Percentiles rank a stretch among this genome's conserved stretches.
phyloP scores from a whole-genome alignment of 2,888 invertebrate species.

The Amphipoea oculea region DNA sequence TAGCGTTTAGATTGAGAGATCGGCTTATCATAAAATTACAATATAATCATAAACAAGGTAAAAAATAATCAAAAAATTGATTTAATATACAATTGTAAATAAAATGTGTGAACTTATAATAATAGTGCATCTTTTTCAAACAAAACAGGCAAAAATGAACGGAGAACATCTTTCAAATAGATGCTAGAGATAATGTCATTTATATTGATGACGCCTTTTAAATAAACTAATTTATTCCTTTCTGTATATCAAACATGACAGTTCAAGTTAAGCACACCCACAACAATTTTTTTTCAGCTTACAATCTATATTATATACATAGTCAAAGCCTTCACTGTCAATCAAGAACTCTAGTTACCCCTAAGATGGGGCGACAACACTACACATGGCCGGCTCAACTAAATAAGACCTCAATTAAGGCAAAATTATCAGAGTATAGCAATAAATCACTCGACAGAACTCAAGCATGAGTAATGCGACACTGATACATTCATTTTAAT shows the following conservation, averaged over 20 bases:
- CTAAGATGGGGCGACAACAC: conserved; percentile 56
- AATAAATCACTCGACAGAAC: conserved; percentile 55
- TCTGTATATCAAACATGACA: conserved; percentile 23
- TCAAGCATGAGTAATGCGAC: conserved; percentile 48
- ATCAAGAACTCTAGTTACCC: conserved; percentile 54
- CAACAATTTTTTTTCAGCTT: conserved; percentile 17
- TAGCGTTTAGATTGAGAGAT: background rate
- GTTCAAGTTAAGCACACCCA: conserved; percentile 31
- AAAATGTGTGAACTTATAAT: background rate
- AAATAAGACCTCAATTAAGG: conserved; percentile 56
- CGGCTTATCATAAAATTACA: conserved; percentile 15
- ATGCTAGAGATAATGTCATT: background rate
- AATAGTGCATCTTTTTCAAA: background rate
- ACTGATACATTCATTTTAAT: conserved; percentile 56
- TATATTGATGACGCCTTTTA: background rate
- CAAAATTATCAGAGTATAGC: conserved; percentile 38
- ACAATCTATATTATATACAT: conserved; percentile 31
- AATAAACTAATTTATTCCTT: conserved; percentile 20
- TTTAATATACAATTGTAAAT: background rate
- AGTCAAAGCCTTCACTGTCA: conserved; percentile 48
- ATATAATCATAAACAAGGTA: conserved; percentile 8
- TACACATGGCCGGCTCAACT: conserved; percentile 47
- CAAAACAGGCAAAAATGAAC: conserved; percentile 3
- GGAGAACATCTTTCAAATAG: background rate
- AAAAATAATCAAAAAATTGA: background rate